Base-by-base conservation (phyloP, 2,113 vertebrate genomes). In the Craseonycteris thonglongyai region DNA sequence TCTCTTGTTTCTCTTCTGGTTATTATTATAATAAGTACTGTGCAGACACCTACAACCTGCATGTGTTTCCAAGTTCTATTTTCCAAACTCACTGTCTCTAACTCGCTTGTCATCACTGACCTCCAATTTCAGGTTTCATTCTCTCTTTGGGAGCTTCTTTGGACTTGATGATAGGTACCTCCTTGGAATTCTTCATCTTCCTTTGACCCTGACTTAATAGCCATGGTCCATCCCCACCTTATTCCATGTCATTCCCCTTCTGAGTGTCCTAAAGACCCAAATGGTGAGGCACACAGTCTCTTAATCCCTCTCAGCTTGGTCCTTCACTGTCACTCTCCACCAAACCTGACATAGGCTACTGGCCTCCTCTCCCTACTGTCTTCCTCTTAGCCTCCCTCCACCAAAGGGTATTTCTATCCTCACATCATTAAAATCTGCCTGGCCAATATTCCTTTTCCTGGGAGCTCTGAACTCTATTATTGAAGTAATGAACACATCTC, bases 401-500 rank as follows among this genome's bases (percentile, higher is more conserved):
- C 61, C 22, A 56, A 83, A 54, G 38, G 47, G 49, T 83, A 82
- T 72, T 91, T 86, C 38, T 14, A 45, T 49, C 56, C 68, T 16
- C 35, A 92, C 51, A 61, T 87, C 56, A 49, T 88, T 47, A 61
- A 75, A 76, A 87, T 90, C 40, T 72, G 51, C 30, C 78, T 91
- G 74, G 26, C 38, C 54, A 71, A 33, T 65, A 59, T 93, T 86
- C 42, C 30, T 79, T 94, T 93, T 93, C 51, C 74, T 40, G 71
- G 79, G 58, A 80, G 65, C 84, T 94, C 80, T 71, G 75, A 91
- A 65, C 58, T 87, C 84, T 79, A 28, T 93, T 95, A 95, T 38
- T n/a, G 71, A 80, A 86, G 21, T 90, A 90, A 92, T 88, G 74
- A 94, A 93, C 87, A 88, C n/a, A 33, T 95, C 59, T 92, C 40